A percentile compares a stretch with the other conserved stretches of the same genome.
These are phyloP conservation scores for Enteromius afrohamiltoni DNA, from an alignment of 2,797 vertebrate genomes.

Conservation along the genomic window DNA sequence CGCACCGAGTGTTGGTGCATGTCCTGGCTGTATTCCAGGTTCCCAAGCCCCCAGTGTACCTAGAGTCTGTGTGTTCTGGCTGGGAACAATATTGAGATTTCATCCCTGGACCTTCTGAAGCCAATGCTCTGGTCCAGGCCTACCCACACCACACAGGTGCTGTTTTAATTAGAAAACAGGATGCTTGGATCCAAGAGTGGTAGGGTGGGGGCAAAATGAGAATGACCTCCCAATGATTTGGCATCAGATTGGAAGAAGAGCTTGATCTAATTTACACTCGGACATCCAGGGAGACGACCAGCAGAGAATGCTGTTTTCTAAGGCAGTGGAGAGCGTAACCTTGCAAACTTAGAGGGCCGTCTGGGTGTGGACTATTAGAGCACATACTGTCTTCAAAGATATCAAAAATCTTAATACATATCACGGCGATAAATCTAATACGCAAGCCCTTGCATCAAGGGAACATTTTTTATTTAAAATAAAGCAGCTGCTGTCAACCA, in stretches of 20 bases:
- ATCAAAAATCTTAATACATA: conserved; percentile 18
- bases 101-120: conserved; percentile 57
- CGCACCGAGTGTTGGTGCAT: conserved; percentile 48
- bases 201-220: conserved; percentile 61
- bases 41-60: conserved; percentile 69
- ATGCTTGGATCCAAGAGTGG: conserved; percentile 58
- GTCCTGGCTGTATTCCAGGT: conserved; percentile 72
- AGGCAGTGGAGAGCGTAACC: conserved; percentile 55
- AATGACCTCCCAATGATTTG: conserved; percentile 71
- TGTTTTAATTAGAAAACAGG: conserved; percentile 79
- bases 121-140: conserved; percentile 56
- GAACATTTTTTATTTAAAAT: conserved; percentile 12
- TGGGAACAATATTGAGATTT: conserved; percentile 71
- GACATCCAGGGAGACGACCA: conserved; percentile 58
- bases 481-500: conserved; percentile 13
- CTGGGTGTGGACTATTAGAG: conserved; percentile 22
- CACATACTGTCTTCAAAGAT: conserved; percentile 64
- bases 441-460: background rate
- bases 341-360: conserved; percentile 41
- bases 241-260: conserved; percentile 71
- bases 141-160: conserved; percentile 72
- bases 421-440: background rate
- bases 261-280: conserved; percentile 69
- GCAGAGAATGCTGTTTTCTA: conserved; percentile 57
- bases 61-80: conserved; percentile 63